Evolutionary conservation across 1,140 invertebrate genomes (phyloP).

Genomic region (Hermatobates lingyangjiaoensis): DNA sequence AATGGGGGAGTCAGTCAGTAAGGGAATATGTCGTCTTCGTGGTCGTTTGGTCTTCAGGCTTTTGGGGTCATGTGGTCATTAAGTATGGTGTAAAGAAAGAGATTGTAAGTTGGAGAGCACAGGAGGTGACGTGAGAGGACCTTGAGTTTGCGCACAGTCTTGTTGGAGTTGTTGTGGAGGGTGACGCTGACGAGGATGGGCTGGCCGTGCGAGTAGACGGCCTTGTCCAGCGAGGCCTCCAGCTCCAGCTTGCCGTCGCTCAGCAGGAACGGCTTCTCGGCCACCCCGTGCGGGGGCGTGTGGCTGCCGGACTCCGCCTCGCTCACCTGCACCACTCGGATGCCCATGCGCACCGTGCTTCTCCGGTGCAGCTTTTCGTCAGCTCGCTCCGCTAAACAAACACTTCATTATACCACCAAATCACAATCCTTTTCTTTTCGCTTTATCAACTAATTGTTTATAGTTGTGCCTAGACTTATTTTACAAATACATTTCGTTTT

Average conservation of each 20-base stretch:
- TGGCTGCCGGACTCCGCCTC: constrained; percentile 2
- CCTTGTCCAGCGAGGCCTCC: constrained; percentile 81
- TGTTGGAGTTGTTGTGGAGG: constrained; percentile 84
- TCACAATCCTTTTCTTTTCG: too few species aligned
- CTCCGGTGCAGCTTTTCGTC: constrained; percentile 57
- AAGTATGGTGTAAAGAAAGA: too few species aligned
- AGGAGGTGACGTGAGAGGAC: too few species aligned
- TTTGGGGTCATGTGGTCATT: too few species aligned
- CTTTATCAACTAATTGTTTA: too few species aligned
- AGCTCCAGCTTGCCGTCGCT: constrained; percentile 48
- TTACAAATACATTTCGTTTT: too few species aligned
- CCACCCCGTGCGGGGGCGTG: constrained; percentile 25
- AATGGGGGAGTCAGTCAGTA: too few species aligned
- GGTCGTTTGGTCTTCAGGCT: too few species aligned
- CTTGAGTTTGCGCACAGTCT: constrained; percentile 83
- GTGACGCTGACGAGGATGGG: constrained; percentile 69
- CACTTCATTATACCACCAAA: too few species aligned
- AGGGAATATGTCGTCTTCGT: too few species aligned
- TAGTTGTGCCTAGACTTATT: too few species aligned
- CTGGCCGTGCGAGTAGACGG: constrained; percentile 84
- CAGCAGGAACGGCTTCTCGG: constrained; percentile 39
- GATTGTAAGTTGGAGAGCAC: too few species aligned
- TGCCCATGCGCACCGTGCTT: constrained; percentile 62
- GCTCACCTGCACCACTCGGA: constrained; percentile 44
- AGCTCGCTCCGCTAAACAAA: constrained; percentile 41